Conservation (phyloP, 2,113 vertebrate species). For the Tonatia bakeri region DNA sequence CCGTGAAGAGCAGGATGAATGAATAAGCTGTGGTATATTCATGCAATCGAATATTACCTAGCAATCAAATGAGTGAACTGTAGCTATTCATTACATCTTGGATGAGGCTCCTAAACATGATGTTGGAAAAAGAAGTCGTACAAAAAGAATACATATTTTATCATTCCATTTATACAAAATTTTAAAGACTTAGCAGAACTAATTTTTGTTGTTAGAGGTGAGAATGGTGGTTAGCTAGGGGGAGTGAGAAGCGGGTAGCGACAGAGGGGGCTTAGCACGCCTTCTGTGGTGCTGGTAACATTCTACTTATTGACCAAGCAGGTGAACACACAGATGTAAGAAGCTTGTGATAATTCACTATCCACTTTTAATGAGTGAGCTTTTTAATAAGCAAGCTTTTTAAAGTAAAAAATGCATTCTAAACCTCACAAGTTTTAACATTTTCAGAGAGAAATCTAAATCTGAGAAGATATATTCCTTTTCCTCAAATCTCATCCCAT, state of each 20-base stretch:
- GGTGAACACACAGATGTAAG: background rate
- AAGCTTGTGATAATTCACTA: background rate
- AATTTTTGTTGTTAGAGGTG: background rate
- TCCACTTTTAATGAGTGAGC: background rate
- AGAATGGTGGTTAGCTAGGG: background rate
- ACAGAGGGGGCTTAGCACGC: background rate
- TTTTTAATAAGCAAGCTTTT: background rate
- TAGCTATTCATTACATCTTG: fast-evolving
- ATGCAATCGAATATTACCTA: background rate
- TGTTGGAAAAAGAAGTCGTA: background rate
- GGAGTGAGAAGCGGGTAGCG: fast-evolving
- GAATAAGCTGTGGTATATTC: background rate
- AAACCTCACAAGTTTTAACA: background rate
- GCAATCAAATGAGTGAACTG: background rate
- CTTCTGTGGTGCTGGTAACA: background rate
- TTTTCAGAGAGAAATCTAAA: background rate
- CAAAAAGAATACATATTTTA: background rate
- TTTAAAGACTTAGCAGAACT: background rate
- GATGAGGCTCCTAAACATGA: background rate
- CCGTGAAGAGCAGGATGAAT: background rate
- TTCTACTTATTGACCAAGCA: background rate
- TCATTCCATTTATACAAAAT: background rate
- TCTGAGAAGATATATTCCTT: background rate
- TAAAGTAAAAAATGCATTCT: background rate
- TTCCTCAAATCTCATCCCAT: background rate